Percentiles rank a stretch among this genome's conserved stretches.
phyloP scores from a whole-genome alignment of 1,140 invertebrate species.

The Caenorhabditis remanei region DNA sequence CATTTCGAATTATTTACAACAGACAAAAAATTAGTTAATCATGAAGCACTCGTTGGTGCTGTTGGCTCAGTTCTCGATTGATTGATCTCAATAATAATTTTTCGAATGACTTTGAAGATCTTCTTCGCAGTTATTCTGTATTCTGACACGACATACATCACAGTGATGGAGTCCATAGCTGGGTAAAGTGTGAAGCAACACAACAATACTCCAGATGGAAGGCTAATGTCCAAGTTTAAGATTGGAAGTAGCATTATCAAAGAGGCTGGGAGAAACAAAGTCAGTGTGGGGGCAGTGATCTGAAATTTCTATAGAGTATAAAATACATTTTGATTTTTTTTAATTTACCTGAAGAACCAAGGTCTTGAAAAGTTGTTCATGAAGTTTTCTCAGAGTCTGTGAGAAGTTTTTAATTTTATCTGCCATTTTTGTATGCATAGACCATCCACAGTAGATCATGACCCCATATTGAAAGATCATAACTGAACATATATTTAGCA shows the following conservation, averaged over 20 bases:
- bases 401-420: background rate
- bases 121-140: background rate
- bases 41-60: no score
- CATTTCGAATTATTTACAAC: no score
- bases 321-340: no score
- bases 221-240: background rate
- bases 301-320: background rate
- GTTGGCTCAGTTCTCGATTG: no score
- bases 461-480: background rate
- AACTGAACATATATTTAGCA: no score
- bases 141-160: background rate
- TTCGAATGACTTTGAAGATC: no score
- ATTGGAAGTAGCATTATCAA: background rate
- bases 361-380: constrained; percentile 6
- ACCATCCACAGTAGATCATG: background rate
- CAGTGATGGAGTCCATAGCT: background rate
- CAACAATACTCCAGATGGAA: background rate
- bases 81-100: no score
- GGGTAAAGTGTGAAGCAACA: background rate
- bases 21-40: no score
- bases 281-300: background rate
- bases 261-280: background rate
- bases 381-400: background rate
- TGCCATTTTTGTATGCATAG: background rate
- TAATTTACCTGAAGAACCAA: background rate